These are phyloP conservation scores for Mormyrus proboscirostris DNA, from an alignment of 2,797 vertebrate genomes.

Conservation along the genomic window DNA sequence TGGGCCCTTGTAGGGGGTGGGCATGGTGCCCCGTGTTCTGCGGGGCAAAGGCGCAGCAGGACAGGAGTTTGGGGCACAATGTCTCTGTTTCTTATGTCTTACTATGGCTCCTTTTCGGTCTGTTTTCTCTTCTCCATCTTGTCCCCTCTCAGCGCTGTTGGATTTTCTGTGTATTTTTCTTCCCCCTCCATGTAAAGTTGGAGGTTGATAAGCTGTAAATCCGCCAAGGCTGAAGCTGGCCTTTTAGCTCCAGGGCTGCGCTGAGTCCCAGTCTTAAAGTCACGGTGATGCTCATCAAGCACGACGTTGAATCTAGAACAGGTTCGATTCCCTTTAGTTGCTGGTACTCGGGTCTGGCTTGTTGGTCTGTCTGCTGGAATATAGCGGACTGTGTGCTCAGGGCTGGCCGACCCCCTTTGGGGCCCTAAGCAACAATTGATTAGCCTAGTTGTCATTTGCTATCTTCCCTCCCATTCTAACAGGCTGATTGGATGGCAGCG, in stretches of 20 bases:
- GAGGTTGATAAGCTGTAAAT: not conserved
- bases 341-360: not conserved
- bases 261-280: not conserved
- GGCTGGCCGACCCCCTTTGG: not conserved
- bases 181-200: not conserved
- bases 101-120: conserved; percentile 28
- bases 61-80: conserved; percentile 10
- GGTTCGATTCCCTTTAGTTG: not conserved
- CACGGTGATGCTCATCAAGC: not conserved
- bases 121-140: conserved; percentile 18
- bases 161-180: not conserved
- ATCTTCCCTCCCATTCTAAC: not conserved
- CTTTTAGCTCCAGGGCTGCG: not conserved
- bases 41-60: not conserved
- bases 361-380: not conserved
- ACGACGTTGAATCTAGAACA: not conserved
- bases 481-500: not conserved
- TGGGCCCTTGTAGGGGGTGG: conserved; percentile 62
- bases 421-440: not conserved
- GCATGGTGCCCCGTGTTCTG: not conserved
- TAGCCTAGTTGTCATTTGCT: not conserved
- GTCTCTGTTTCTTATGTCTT: conserved; percentile 12
- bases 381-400: not conserved
- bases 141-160: conserved; percentile 30
- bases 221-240: not conserved